Conservation (phyloP, 2,888 invertebrate genomes). For the Cephus runcator region DNA sequence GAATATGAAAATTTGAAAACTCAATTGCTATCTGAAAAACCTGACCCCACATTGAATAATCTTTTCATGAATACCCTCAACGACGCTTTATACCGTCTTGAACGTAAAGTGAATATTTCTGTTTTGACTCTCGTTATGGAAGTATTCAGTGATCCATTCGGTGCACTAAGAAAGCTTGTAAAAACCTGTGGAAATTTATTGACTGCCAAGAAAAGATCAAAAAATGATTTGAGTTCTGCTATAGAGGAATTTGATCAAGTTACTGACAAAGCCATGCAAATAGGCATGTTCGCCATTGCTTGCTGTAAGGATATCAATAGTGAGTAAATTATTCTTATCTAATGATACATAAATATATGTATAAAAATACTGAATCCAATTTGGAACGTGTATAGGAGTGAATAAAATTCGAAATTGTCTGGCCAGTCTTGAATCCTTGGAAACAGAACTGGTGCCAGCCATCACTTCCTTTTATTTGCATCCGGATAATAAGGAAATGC, state of each 20-base stretch:
- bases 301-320: slow-evolving; percentile 67
- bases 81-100: slow-evolving; percentile 73
- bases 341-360: neutral
- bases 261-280: slow-evolving; percentile 75
- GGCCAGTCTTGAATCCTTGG: slow-evolving; percentile 76
- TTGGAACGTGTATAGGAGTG: slow-evolving; percentile 67
- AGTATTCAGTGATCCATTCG: slow-evolving; percentile 59
- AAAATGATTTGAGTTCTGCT: slow-evolving; percentile 66
- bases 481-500: slow-evolving; percentile 67
- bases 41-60: slow-evolving; percentile 69
- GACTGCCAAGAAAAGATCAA: slow-evolving; percentile 44
- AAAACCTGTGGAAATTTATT: slow-evolving; percentile 57
- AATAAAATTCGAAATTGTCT: slow-evolving; percentile 73
- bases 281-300: slow-evolving; percentile 78
- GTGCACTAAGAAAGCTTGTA: slow-evolving; percentile 55
- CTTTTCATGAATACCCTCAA: slow-evolving; percentile 72
- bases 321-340: slow-evolving; percentile 45
- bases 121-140: slow-evolving; percentile 71
- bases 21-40: slow-evolving; percentile 49
- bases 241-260: slow-evolving; percentile 75
- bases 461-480: slow-evolving; percentile 66
- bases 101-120: slow-evolving; percentile 75
- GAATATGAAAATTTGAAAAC: slow-evolving; percentile 60
- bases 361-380: slow-evolving; percentile 12
- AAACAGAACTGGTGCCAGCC: slow-evolving; percentile 75